phyloP scores from a whole-genome alignment of 2,113 vertebrate species.

The Ceratotherium simum region DNA sequence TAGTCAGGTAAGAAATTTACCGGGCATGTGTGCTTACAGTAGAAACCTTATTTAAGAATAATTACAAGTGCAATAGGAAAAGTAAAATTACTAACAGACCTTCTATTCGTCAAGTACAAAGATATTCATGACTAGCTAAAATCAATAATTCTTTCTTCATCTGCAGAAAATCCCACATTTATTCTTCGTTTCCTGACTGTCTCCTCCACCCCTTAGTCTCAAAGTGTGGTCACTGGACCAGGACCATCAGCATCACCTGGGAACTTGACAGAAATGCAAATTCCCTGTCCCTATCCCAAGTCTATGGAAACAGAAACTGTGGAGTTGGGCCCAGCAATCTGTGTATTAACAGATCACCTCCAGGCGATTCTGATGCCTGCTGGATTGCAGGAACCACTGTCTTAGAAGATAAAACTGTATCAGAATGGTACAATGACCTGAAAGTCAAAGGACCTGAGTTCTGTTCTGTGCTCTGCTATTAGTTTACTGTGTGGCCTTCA shows the following conservation, averaged over 20 bases:
- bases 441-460: constrained; percentile 11
- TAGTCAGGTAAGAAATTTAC: constrained; percentile 18
- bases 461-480: constrained; percentile 19
- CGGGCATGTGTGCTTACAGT: background rate
- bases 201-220: background rate
- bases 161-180: background rate
- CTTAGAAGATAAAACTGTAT: background rate
- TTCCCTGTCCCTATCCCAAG: background rate
- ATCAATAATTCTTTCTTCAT: background rate
- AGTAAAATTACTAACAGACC: background rate
- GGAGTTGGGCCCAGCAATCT: background rate
- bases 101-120: constrained; percentile 47
- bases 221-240: background rate
- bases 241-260: background rate
- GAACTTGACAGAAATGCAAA: constrained; percentile 31
- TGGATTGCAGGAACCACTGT: background rate
- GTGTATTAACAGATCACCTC: background rate
- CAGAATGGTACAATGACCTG: background rate
- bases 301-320: background rate
- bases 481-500: constrained; percentile 3
- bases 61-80: constrained; percentile 7
- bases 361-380: background rate
- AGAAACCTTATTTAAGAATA: constrained; percentile 35
- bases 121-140: background rate
- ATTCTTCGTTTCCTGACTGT: constrained; percentile 32